Base-by-base conservation (phyloP, 2,113 vertebrate genomes). In the Triplophysa tibetana region DNA sequence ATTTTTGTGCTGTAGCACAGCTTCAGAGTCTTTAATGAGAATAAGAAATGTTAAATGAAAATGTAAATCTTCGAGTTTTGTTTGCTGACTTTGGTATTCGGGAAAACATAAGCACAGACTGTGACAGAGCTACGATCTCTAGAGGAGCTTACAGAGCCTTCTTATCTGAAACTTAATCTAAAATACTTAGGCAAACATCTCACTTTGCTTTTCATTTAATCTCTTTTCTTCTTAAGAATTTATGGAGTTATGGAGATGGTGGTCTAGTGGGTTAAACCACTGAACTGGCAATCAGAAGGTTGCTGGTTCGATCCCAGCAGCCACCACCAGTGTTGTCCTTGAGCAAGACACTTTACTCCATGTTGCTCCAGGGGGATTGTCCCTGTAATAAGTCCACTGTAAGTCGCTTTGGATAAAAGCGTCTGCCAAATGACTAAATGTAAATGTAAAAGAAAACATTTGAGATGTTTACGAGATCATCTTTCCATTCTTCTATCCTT, bases 151-250 rank as follows among this genome's bases (percentile, higher is more conserved):
- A 48, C 21, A 16, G 2, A 10, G 5, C 0, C 4, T 10, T 7
- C 23, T 48, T 24, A 3, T 4, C 16, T 29, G 48, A 11, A 19
- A 17, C 19, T 3, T 10, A 24, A n/a, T 41, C 8, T 62, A 12
- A 74, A n/a, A 74, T 12, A 23, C 21, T 74, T 74, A 21, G 16
- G 33, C 29, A 43, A 74, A 45, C 70, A 45, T 43, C 21, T 74
- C 33, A 4, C 61, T 62, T 74, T 45, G 33, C 21, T 74, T 54
- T 61, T 2, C 38, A 61, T 74, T 74, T 74, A 43, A 74, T 26
- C 70, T 24, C 21, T 19, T 5, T 43, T 1, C 26, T 12, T 19
- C 16, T n/a, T 61, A 17, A 24, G 29, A n/a, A n/a, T n/a, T n/a
- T n/a, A n/a, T n/a, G n/a, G n/a, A n/a, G n/a, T n/a, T n/a, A n/a